A percentile compares a stretch with the other conserved stretches of the same genome.
These are phyloP conservation scores for Tamandua tetradactyla DNA, from an alignment of 2,797 vertebrate genomes.

Conservation along the genomic window DNA sequence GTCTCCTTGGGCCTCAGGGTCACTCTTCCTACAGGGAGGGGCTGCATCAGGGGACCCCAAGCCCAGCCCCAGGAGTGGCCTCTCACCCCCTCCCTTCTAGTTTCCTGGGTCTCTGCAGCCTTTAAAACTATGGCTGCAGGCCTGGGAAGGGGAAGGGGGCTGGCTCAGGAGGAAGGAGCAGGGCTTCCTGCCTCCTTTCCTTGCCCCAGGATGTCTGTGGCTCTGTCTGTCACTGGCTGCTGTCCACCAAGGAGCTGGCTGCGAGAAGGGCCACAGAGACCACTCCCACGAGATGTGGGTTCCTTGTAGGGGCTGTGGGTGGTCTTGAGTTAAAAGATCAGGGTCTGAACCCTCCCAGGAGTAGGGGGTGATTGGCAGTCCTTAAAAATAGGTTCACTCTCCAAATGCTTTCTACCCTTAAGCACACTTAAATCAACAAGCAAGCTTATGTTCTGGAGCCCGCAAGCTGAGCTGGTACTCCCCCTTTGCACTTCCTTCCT, in stretches of 20 bases:
- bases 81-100: background rate
- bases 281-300: background rate
- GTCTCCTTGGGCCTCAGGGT: too few relatives aligned
- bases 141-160: too few relatives aligned
- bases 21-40: too few relatives aligned
- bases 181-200: background rate
- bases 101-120: background rate
- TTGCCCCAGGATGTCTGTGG: too few relatives aligned
- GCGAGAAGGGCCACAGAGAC: rapidly evolving
- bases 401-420: background rate
- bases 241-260: background rate
- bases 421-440: background rate
- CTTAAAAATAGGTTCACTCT: background rate
- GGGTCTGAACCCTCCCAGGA: rapidly evolving
- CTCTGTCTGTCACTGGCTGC: background rate
- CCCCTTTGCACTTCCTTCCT: background rate
- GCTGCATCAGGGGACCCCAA: too few relatives aligned
- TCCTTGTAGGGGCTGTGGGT: background rate
- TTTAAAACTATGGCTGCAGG: background rate
- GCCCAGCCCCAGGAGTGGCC: background rate
- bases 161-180: background rate
- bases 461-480: background rate
- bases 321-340: background rate
- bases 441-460: background rate
- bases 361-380: too few relatives aligned